A percentile compares a stretch with the other conserved stretches of the same genome.
phyloP scores from a whole-genome alignment of 2,888 invertebrate genomes.

The Lochmaea capreae region DNA sequence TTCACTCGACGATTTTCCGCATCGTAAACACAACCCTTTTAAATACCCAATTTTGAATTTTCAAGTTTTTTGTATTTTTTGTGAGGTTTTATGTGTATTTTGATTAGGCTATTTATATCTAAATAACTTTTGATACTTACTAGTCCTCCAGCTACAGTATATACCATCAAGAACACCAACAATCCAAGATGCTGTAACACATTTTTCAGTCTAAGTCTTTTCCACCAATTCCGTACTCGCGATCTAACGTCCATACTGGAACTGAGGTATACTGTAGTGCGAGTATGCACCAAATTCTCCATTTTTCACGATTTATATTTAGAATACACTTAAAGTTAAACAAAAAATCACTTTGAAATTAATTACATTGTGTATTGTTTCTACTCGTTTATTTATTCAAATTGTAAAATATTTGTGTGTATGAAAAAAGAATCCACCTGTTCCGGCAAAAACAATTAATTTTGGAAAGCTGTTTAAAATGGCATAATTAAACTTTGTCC shows the following conservation, averaged over 20 bases:
- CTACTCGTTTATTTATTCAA: constrained; percentile 13
- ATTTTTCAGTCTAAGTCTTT: constrained; percentile 73
- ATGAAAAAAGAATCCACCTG: constrained; percentile 12
- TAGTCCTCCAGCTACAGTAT: constrained; percentile 83
- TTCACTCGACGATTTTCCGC: too few species aligned
- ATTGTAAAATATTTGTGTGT: not conserved
- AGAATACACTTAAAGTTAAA: constrained; percentile 36
- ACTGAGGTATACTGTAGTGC: constrained; percentile 56
- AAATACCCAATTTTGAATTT: too few species aligned
- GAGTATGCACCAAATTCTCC: constrained; percentile 48
- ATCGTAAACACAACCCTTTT: too few species aligned
- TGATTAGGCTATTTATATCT: too few species aligned
- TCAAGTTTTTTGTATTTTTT: too few species aligned
- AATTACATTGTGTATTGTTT: constrained; percentile 10
- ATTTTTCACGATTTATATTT: constrained; percentile 36
- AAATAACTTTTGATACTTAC: constrained; percentile 75
- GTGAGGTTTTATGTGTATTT: too few species aligned
- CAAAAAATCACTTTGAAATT: constrained; percentile 27
- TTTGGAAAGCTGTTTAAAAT: not conserved
- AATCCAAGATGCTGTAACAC: constrained; percentile 80
- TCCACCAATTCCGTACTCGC: constrained; percentile 65
- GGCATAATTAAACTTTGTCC: too few species aligned
- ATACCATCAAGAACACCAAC: constrained; percentile 79
- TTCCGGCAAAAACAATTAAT: not conserved
- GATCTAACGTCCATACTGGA: constrained; percentile 59